Evolutionary conservation across 2,888 invertebrate species (phyloP), one percentile per base, ranked within the genome.

Genomic region (Brenthis daphne): DNA sequence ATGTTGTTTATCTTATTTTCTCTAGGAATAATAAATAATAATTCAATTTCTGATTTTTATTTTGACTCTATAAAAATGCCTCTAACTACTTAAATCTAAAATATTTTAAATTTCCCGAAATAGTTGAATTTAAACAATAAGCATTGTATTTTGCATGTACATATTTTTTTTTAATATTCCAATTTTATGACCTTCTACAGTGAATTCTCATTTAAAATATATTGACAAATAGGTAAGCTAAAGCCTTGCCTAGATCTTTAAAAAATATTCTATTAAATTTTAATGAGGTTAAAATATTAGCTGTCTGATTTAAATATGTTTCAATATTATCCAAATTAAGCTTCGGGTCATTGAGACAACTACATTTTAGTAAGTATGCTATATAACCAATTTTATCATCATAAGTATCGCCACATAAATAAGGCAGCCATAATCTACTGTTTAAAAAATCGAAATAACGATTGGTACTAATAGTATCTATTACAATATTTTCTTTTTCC

Each of bases 231-330:
- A 76, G 75, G 67, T 76, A 69, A 6, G 69, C 65, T 55, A 79
- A 53, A 48, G 76, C 70, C 55, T 73, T 72, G 11, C 77, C 75
- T 24, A 82, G 69, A 70, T 71, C 76, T 69, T 77, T 79, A 0
- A 80, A 61, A 57, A 79, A 75, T 33, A 61, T 43, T 53, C 63
- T 73, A 43, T 74, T 68, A 61, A 78, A 77, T 47, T 73, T 54
- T 66, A 64, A 68, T 57, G 71, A 72, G 37, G 58, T 69, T 16
- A 71, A 67, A 68, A 57, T 56, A 20, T 58, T 58, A 14, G 58
- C 53, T 14, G 48, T 53, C 55, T 64, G 29, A 57, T 53, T 24
- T 12, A 69, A 33, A 47, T 67, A 67, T 16, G 47, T 65, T 11
- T 70, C 54, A 12, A 60, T 55, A 2, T 24, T 33, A 33, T 65